Evolutionary conservation across 2,888 invertebrate genomes (phyloP).

Genomic region (Bombyx huttoni): DNA sequence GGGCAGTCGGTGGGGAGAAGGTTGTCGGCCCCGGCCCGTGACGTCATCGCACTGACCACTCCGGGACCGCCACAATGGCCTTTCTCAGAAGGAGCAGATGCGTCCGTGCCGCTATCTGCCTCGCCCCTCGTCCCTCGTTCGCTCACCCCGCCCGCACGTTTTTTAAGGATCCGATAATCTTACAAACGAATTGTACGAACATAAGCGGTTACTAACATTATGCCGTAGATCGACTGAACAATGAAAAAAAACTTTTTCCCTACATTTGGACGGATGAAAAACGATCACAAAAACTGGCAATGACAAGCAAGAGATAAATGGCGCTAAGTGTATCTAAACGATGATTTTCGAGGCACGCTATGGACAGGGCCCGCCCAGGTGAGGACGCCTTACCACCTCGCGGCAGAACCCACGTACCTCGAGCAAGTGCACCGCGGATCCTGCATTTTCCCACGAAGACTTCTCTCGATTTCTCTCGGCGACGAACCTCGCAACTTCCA

Average conservation of each 20-base stretch:
- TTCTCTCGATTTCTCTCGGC: constrained; percentile 15
- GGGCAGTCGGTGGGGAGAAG: constrained; percentile 38
- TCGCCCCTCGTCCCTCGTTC: constrained; percentile 30
- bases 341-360: constrained; percentile 36
- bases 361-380: constrained; percentile 31
- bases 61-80: constrained; percentile 61
- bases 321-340: constrained; percentile 49
- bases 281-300: constrained; percentile 49
- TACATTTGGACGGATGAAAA: constrained; percentile 26
- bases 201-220: neutral
- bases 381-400: constrained; percentile 10
- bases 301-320: constrained; percentile 38
- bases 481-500: constrained; percentile 74
- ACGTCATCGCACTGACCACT: constrained; percentile 69
- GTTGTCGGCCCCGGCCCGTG: constrained; percentile 67
- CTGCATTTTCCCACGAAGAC: constrained; percentile 4
- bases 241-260: constrained; percentile 28
- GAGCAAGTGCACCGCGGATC: neutral
- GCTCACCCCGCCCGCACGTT: constrained; percentile 28
- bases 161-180: constrained; percentile 20
- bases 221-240: constrained; percentile 14
- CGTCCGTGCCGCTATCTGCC: constrained; percentile 54
- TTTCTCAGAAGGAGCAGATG: constrained; percentile 70
- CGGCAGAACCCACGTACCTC: neutral
- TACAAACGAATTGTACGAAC: constrained; percentile 4